Base-by-base conservation (phyloP, 2,888 invertebrate genomes). In the Hyles lineata region DNA sequence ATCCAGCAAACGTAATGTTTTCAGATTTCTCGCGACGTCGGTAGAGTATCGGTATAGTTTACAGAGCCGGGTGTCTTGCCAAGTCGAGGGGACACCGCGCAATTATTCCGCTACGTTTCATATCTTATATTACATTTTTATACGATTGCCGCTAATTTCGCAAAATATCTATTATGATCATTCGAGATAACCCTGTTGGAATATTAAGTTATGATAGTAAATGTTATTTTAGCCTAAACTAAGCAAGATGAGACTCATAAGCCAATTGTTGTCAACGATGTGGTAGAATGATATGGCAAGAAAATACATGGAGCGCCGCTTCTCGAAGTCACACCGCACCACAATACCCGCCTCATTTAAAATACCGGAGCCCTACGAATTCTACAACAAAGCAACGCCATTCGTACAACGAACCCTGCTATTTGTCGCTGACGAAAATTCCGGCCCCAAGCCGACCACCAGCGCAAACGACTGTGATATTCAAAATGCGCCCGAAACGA, bases 231-330 rank as follows among this genome's bases (percentile, higher is more conserved):
- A 67, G 67, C 25, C 21, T 23, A 25, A 67, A 5, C 17, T 3
- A n/a, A 62, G 21, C 35, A 15, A 43, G 35, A 21, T 63, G 32
- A 32, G n/a, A 32, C 15, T 19, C n/a, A 21, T 6, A 7, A 23
- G 23, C 6, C 21, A 67, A 67, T 50, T 67, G 23, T 23, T 23
- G 23, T 58, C 55, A 61, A 21, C 69, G 35, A 35, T 63, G 55
- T 59, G 61, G 67, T 67, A 67, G 72, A 81, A 84, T 91, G 93
- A 87, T 82, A 94, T 95, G 94, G 94, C 95, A 89, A 94, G 91
- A 87, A 95, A 95, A 91, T 95, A 94, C 89, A 94, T 95, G 93
- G 95, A 95, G 91, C 93, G 93, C 79, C 89, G 91, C 77, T 92
- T 94, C 77, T 90, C 94, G 6, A 94, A 93, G 79, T 88, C 94